A percentile compares a stretch with the other conserved stretches of the same genome.
Evolutionary conservation across 1,140 invertebrate species (phyloP).

Genomic region (Homarus americanus): DNA sequence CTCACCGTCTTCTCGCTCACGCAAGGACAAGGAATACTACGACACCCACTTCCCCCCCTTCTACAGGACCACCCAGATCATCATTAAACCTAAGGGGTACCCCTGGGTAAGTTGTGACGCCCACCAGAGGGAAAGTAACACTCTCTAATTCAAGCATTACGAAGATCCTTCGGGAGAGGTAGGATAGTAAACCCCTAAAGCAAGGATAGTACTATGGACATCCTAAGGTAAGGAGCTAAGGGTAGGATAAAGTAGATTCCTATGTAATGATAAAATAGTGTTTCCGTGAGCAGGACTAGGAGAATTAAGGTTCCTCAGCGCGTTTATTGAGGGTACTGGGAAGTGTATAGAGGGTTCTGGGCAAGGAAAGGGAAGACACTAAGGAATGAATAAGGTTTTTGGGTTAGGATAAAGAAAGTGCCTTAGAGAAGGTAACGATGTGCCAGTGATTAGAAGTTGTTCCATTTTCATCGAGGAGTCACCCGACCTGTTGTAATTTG

Average conservation of each 20-base stretch:
- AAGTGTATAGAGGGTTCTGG: not conserved
- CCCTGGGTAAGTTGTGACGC: not conserved
- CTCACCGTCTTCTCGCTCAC: slow-evolving; percentile 88
- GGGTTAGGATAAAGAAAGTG: not conserved
- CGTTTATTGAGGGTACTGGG: no score
- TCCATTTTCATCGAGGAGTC: no score
- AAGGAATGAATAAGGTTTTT: not conserved
- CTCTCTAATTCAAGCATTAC: no score
- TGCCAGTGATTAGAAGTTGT: no score
- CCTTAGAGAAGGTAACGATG: not conserved
- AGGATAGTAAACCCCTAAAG: not conserved
- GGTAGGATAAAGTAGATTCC: no score
- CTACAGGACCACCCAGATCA: slow-evolving; percentile 95
- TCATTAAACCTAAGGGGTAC: slow-evolving; percentile 81
- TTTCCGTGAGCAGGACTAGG: not conserved
- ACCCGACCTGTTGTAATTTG: no score
- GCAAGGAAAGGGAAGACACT: not conserved
- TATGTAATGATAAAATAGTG: no score
- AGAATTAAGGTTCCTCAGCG: no score
- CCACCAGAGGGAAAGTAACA: not conserved
- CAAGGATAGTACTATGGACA: no score
- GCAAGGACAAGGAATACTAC: slow-evolving; percentile 93
- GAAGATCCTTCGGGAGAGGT: not conserved
- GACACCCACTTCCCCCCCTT: slow-evolving; percentile 96
- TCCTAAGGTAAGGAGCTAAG: no score